Conservation (phyloP, 37 sponge, comb jelly and placozoan species). For the Chondrosia reniformis region DNA sequence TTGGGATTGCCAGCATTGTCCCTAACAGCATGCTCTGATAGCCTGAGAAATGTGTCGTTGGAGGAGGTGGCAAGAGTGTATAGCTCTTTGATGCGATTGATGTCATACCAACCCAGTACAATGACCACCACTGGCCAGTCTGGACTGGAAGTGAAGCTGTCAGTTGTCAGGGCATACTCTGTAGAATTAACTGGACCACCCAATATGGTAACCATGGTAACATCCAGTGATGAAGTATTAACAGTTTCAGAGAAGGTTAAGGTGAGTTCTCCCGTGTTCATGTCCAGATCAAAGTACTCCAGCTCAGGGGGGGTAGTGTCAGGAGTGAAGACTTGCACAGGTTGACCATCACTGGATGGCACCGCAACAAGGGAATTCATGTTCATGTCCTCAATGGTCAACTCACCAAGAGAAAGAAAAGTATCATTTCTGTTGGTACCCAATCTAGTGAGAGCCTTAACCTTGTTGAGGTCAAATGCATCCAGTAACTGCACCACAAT, state of each 20-base stretch:
- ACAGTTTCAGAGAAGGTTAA: slow-evolving; percentile 85
- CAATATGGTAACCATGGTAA: slow-evolving; percentile 51
- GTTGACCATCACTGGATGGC: slow-evolving; percentile 27
- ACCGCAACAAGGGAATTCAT: slow-evolving; percentile 60
- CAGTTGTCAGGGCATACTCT: slow-evolving; percentile 42
- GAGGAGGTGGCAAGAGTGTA: slow-evolving; percentile 43
- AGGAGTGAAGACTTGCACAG: slow-evolving; percentile 22
- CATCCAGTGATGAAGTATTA: slow-evolving; percentile 66
- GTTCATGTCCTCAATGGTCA: slow-evolving; percentile 75
- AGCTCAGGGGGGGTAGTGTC: slow-evolving; percentile 59
- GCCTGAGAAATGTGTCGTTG: slow-evolving; percentile 53
- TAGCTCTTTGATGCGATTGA: slow-evolving; percentile 69
- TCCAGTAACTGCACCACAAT: slow-evolving; percentile 43
- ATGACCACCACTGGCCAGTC: slow-evolving; percentile 71
- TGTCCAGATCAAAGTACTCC: slow-evolving; percentile 62
- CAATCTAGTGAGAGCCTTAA: slow-evolving; percentile 61
- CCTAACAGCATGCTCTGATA: slow-evolving; percentile 38
- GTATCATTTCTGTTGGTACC: slow-evolving; percentile 62
- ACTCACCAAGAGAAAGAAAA: slow-evolving; percentile 43
- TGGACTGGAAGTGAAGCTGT: slow-evolving; percentile 36
- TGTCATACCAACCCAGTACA: slow-evolving; percentile 53
- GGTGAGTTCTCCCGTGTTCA: slow-evolving; percentile 57
- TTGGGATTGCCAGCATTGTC: slow-evolving; percentile 67
- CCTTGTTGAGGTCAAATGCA: slow-evolving; percentile 63
- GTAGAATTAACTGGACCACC: slow-evolving; percentile 20